Evolutionary conservation across 2,113 vertebrate species (phyloP).

Genomic region (Dendropsophus ebraccatus): DNA sequence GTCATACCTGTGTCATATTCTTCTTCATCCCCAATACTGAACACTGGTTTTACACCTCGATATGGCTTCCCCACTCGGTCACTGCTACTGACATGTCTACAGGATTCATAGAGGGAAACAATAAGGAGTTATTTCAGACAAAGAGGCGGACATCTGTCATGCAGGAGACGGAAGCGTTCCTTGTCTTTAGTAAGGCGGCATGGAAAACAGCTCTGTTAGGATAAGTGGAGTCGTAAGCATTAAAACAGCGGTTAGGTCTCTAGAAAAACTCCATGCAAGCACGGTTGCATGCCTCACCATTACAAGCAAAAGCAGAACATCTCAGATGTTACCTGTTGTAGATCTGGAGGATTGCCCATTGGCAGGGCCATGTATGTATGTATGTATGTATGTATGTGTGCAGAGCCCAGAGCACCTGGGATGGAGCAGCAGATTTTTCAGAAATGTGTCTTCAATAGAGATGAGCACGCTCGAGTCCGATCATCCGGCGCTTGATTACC

Average conservation of each 20-base stretch:
- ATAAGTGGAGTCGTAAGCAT: not conserved
- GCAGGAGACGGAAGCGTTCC: conserved; percentile 32
- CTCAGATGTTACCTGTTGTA: not conserved
- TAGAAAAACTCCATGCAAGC: not conserved
- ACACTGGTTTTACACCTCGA: conserved; percentile 95
- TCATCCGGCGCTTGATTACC: no score
- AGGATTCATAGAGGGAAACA: conserved; percentile 52
- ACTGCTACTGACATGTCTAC: conserved; percentile 95
- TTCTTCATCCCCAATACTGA: conserved; percentile 97
- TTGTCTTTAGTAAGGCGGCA: not conserved
- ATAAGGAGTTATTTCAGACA: not conserved
- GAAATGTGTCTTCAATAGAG: no score
- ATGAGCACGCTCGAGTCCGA: no score
- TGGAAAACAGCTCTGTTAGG: no score
- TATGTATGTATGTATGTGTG: no score
- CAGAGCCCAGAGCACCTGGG: no score
- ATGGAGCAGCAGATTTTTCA: no score
- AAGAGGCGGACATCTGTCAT: not conserved
- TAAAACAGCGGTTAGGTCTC: not conserved
- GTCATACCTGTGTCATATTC: conserved; percentile 98
- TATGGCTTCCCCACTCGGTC: conserved; percentile 95
- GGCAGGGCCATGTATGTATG: not conserved
- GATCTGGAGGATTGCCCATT: not conserved
- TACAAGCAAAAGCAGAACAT: conserved; percentile 9
- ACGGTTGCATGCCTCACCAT: not conserved